Evolutionary conservation across 2,888 invertebrate genomes (phyloP).

Genomic region (Thymelicus acteon): DNA sequence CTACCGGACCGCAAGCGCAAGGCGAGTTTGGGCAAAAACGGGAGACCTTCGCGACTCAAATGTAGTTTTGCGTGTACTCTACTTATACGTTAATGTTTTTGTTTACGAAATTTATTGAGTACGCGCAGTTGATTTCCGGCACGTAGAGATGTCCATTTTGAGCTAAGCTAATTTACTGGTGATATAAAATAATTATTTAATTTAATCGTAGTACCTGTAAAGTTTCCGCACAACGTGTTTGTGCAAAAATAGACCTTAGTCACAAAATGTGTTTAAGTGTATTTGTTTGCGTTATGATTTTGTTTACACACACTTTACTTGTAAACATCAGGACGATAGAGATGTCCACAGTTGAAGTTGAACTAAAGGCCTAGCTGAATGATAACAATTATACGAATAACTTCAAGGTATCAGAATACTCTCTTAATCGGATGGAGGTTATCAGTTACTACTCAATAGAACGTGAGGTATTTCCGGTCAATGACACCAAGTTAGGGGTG

Average conservation of each 20-base stretch:
- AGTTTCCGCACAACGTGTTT: too few species aligned
- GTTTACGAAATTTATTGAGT: neutral
- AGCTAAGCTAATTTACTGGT: too few species aligned
- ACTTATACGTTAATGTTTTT: neutral
- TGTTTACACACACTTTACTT: too few species aligned
- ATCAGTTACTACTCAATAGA: neutral
- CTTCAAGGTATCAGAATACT: constrained; percentile 1
- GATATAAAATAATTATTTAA: too few species aligned
- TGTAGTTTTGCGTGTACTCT: neutral
- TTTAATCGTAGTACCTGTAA: too few species aligned
- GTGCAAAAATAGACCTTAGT: too few species aligned
- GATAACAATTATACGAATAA: neutral
- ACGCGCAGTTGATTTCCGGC: too few species aligned
- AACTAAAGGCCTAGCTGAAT: neutral
- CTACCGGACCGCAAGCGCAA: constrained; percentile 1
- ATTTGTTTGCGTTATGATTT: too few species aligned
- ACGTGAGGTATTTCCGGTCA: neutral
- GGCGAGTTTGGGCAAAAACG: constrained; percentile 18
- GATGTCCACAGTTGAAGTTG: neutral
- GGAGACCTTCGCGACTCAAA: constrained; percentile 17
- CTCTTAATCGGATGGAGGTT: neutral
- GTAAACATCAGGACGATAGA: too few species aligned
- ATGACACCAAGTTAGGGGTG: neutral
- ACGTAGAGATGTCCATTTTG: too few species aligned
- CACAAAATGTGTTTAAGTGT: too few species aligned